Evolutionary conservation across 1,140 invertebrate species (phyloP).

Genomic region (Pachyrhynchus sulphureomaculatus): DNA sequence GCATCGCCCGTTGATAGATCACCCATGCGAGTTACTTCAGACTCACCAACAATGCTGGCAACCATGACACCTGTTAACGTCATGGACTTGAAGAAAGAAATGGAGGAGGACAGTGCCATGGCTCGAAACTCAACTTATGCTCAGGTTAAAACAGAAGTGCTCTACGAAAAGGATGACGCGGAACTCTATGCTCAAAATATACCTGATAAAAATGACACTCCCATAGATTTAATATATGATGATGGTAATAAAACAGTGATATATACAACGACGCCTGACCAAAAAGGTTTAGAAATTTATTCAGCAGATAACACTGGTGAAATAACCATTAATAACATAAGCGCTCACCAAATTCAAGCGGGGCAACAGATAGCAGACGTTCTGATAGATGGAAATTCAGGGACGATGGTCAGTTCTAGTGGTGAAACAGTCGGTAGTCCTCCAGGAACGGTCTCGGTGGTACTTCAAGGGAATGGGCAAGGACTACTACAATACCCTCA

Average conservation of each 20-base stretch:
- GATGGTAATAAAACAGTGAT: constrained; percentile 79
- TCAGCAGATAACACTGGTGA: constrained; percentile 55
- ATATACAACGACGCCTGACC: constrained; percentile 67
- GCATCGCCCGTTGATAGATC: constrained; percentile 46
- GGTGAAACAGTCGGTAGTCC: constrained; percentile 50
- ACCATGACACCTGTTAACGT: constrained; percentile 75
- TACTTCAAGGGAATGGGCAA: constrained; percentile 48
- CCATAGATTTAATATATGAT: constrained; percentile 78
- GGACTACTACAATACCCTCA: constrained; percentile 50
- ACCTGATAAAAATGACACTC: constrained; percentile 65
- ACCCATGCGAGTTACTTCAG: constrained; percentile 51
- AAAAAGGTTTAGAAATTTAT: constrained; percentile 55
- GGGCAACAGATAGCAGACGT: constrained; percentile 55
- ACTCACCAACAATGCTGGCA: constrained; percentile 69
- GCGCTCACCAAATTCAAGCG: constrained; percentile 54
- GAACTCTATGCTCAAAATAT: constrained; percentile 60
- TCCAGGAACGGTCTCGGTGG: constrained; percentile 50
- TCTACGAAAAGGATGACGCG: constrained; percentile 56
- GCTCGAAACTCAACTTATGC: constrained; percentile 60
- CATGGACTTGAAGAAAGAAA: constrained; percentile 62
- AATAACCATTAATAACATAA: constrained; percentile 51
- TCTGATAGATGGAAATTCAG: constrained; percentile 53
- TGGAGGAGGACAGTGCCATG: constrained; percentile 55
- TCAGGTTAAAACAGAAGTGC: constrained; percentile 57
- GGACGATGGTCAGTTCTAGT: constrained; percentile 42